Percentiles rank a stretch among this genome's conserved stretches.
Conservation (phyloP, 2,113 vertebrate species). For the Melanostigma gelatinosum region DNA sequence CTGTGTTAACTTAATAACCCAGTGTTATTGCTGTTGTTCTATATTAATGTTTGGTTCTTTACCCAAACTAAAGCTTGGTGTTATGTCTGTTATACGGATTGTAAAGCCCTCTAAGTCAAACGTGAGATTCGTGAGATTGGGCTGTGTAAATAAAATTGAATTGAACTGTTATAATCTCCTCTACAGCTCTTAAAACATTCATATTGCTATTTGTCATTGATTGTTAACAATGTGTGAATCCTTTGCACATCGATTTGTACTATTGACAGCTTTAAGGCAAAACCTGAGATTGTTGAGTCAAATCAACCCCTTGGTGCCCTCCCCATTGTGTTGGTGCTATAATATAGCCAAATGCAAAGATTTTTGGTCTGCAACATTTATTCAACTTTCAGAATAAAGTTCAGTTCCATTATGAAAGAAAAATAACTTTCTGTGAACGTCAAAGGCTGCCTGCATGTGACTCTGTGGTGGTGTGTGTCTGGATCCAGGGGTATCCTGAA, state of each 20-base stretch:
- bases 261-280: not conserved
- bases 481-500: slow-evolving; percentile 90
- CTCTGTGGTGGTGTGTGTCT: slow-evolving; percentile 5
- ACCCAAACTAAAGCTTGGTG: too few species aligned
- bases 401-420: not conserved
- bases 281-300: not conserved
- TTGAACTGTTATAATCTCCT: too few species aligned
- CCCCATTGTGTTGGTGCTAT: not conserved
- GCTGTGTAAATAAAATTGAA: too few species aligned
- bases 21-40: too few species aligned
- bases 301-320: not conserved
- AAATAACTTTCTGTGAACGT: not conserved
- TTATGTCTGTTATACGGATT: too few species aligned
- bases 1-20: too few species aligned
- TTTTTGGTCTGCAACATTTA: not conserved
- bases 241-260: not conserved
- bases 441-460: not conserved
- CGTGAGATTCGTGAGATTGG: too few species aligned
- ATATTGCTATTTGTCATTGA: not conserved
- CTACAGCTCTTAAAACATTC: too few species aligned
- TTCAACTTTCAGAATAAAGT: not conserved
- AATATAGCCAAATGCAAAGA: not conserved
- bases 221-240: not conserved
- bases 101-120: too few species aligned
- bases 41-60: too few species aligned